Evolutionary conservation across 2,888 invertebrate species (phyloP), one percentile per base, ranked within the genome.

Genomic region (Pseudococcus jackbeardsleyi): DNA sequence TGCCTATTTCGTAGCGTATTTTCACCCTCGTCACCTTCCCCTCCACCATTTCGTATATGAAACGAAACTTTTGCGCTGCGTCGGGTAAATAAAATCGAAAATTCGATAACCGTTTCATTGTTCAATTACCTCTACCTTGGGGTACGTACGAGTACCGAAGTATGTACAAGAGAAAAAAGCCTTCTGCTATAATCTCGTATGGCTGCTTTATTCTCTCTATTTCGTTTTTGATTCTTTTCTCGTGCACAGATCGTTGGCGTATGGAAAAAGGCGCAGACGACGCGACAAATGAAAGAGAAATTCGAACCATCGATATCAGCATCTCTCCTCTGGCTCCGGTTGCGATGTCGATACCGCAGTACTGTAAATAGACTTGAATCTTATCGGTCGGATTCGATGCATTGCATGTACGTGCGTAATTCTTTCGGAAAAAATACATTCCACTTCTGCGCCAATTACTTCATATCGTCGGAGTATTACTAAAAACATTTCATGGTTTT

Each of bases 41-140:
- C 26, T 1, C 2, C n/a, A 17, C 12, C 5, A 2, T 72, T 1
- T 72, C 12, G 68, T 72, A 0, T 64, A 0, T 19, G 59, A 19
- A 19, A 33, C 1, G 26, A 26, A 72, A 33, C 26, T 72, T 72
- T 26, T 5, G 11, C 17, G 26, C 26, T 33, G 26, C 17, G 17
- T 5, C 7, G 33, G 33, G 68, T 72, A 26, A 26, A 72, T 72
- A 72, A 72, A 72, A 33, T 72, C 68, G 68, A 72, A 72, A 72
- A 72, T 72, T 72, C 68, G 68, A 72, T 72, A 72, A 72, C 68
- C 68, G 68, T 72, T 72, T 72, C 68, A 72, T 72, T 33, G 68
- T 72, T 33, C 26, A 72, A 33, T 72, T 72, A 33, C 68, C 68
- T 72, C 33, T 6, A 72, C 26, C 33, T 33, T 33, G 26, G 3